phyloP scores from a whole-genome alignment of 2,888 invertebrate genomes.

The Chloroclystis v-ata region DNA sequence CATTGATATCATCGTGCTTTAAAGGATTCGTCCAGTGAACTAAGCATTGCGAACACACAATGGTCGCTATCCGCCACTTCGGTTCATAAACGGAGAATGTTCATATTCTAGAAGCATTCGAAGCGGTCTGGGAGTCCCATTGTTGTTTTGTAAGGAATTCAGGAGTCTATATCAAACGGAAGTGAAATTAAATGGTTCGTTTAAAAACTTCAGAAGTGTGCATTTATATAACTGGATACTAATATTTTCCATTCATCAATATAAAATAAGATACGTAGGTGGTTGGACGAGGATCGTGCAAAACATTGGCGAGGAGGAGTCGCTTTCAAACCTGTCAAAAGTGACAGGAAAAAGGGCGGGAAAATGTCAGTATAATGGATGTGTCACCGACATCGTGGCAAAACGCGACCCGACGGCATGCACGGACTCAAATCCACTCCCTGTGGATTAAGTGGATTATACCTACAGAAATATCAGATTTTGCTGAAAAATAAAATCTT shows the following conservation, averaged over 20 bases:
- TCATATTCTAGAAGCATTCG: conserved; percentile 32
- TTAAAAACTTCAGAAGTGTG: conserved; percentile 25
- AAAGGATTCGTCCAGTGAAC: conserved; percentile 17
- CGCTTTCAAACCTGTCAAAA: conserved; percentile 75
- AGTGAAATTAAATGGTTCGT: conserved; percentile 31
- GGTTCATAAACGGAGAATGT: conserved; percentile 32
- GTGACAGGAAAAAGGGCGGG: conserved; percentile 74
- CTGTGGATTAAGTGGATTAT: conserved; percentile 54
- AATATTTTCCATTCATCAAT: conserved; percentile 39
- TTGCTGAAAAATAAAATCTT: conserved; percentile 43
- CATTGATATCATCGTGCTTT: conserved; percentile 19
- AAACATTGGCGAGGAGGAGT: conserved; percentile 70
- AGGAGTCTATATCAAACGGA: conserved; percentile 18
- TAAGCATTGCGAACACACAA: conserved; percentile 25
- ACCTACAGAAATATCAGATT: conserved; percentile 42
- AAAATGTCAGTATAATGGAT: conserved; percentile 76
- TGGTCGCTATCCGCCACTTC: conserved; percentile 26
- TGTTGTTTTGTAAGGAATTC: conserved; percentile 28
- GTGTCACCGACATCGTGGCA: conserved; percentile 71
- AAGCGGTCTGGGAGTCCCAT: conserved; percentile 26
- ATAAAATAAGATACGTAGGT: conserved; percentile 39
- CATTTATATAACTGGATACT: conserved; percentile 20
- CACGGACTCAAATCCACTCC: conserved; percentile 56
- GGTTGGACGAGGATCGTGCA: conserved; percentile 48
- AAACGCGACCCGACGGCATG: conserved; percentile 61